Evolutionary conservation across 2,797 vertebrate genomes (phyloP), one percentile per base, ranked within the genome.

Genomic region (Sebastes minor): DNA sequence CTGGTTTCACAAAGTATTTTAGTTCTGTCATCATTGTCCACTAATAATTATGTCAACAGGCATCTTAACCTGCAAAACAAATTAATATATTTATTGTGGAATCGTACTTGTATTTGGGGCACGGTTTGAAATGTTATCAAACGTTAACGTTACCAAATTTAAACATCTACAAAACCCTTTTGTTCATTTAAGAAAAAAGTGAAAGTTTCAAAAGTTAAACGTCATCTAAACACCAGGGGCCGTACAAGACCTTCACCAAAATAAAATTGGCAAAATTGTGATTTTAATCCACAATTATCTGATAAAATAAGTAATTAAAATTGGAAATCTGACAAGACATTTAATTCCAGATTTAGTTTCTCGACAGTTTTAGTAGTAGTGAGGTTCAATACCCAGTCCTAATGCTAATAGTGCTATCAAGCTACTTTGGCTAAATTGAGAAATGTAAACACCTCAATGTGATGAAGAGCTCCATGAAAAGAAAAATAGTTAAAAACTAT

Each of bases 1-100:
- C 69, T 71, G n/a, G 22, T 60, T 76, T 52, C 35, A 42, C 42
- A 20, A 66, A 80, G 77, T 22, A 14, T 80, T 61, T 81, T 32
- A 66, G 20, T 61, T 64, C 46, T 53, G 38, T 49, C 28, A 53
- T 76, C 33, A 10, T 18, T 35, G 8, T 67, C 25, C 52, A 38
- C 6, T 22, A 56, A 46, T 49, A 8, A 55, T 38, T 18, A 33
- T 2, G 20, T 20, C 22, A 62, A 28, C 35, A 63, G 6, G 22
- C 3, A 6, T 66, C 8, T 14, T 20, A 1, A 13, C 4, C 8
- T 6, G 8, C 6, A 3, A 56, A 27, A 11, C 12, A 46, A 28
- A 61, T 22, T 33, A 20, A 14, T 1, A 20, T 60, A 16, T 20
- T 28, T 3, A 27, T 42, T 59, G 11, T 22, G 11, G 22, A 66